These are phyloP conservation scores for Dryobotodes eremita DNA, from an alignment of 2,888 invertebrate genomes.

Conservation along the genomic window DNA sequence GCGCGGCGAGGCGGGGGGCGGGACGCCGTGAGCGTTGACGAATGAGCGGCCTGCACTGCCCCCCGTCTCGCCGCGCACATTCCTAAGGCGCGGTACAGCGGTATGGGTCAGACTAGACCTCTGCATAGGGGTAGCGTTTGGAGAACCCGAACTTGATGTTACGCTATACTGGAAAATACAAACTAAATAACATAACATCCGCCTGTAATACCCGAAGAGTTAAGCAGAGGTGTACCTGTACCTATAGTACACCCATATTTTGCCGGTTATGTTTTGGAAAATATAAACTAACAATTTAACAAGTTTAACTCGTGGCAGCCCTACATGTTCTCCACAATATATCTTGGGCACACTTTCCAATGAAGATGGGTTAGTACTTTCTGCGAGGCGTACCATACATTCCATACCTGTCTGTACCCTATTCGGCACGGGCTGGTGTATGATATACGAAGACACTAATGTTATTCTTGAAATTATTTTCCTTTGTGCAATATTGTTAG, in stretches of 20 bases:
- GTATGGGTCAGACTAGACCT: too few species aligned
- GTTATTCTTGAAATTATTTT: conserved; percentile 4
- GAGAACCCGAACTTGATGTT: neutral
- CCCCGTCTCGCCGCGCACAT: too few species aligned
- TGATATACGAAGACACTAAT: conserved; percentile 64
- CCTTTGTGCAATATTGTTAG: neutral
- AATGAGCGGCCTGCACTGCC: too few species aligned
- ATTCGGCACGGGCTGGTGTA: conserved; percentile 72
- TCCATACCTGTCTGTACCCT: conserved; percentile 74
- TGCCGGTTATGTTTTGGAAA: too few species aligned
- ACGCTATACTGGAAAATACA: neutral
- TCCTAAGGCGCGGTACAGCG: too few species aligned
- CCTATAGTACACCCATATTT: too few species aligned
- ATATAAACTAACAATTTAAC: neutral
- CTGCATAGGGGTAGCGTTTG: neutral
- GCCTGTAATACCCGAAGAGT: too few species aligned
- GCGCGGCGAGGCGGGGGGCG: too few species aligned
- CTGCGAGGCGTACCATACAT: conserved; percentile 77
- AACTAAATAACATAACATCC: too few species aligned
- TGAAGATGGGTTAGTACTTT: conserved; percentile 81
- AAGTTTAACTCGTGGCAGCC: conserved; percentile 45
- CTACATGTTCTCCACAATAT: conserved; percentile 59
- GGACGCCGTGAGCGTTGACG: too few species aligned
- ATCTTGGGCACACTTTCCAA: conserved; percentile 81
- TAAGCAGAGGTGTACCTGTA: too few species aligned